Base-by-base conservation (phyloP, 2,113 vertebrate genomes). In the Machaerirhynchus nigripectus region DNA sequence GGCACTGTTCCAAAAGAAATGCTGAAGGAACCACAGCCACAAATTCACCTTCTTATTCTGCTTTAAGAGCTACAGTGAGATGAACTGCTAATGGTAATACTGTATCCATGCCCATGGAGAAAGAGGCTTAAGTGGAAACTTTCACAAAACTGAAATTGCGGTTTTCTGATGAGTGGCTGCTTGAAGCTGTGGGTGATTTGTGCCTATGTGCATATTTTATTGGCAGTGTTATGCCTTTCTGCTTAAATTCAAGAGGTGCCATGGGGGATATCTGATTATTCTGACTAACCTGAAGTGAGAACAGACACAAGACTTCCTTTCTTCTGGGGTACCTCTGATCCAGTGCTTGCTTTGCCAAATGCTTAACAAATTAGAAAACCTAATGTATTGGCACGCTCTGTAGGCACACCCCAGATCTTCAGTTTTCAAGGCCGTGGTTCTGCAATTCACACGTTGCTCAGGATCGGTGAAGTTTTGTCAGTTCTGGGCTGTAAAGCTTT, bases 341-440 rank as follows among this genome's bases (percentile, higher is more conserved):
- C 64, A 74, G 55, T 83, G 37, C 53, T 80, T 60, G 55, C 37
- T 94, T 89, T 95, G 79, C 83, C 90, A 90, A 92, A 74, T 4
- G 13, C 57, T 81, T 89, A 86, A 93, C 79, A 86, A 92, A 86
- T 94, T 93, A 87, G 79, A 80, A 96, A 80, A 50, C 64, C 74
- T 93, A 64, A 90, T 71, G 46, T 46, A 52, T 78, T 95, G 87
- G 88, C 94, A 81, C 4, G 4, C 33, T 63, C 22, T 65, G 11
- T 57, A 71, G 63, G 63, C 85, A 94, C 47, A 33, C 80, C 57
- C 53, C 44, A 78, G 6, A 52, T 75, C 68, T 84, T 87, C 53
- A 68, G 13, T 70, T 86, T 93, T 81, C 56, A 87, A 61, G 49
- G 90, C 65, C 49, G 20, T 4, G 13, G 4, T 95, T 86, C 73